Evolutionary conservation across 2,113 vertebrate genomes (phyloP).

Genomic region (Genyomyrus donnyi): DNA sequence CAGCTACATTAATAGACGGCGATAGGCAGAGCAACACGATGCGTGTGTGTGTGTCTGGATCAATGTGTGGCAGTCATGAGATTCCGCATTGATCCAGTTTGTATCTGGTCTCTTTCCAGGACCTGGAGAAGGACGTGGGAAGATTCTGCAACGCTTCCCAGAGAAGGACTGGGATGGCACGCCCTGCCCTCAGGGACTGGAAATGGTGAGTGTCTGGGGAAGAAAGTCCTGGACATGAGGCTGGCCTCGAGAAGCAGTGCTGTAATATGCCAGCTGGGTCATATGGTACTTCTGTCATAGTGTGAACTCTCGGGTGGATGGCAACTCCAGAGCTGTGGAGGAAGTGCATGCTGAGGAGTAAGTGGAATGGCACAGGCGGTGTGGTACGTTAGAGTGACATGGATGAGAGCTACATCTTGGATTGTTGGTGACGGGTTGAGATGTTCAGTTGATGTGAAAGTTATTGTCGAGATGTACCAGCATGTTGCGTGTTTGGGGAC

Average conservation of each 20-base stretch:
- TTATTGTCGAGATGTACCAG: neutral
- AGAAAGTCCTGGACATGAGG: neutral
- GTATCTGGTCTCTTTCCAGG: slow-evolving; percentile 53
- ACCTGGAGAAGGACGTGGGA: slow-evolving; percentile 85
- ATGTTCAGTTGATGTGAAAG: neutral
- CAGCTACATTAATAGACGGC: neutral
- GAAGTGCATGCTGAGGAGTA: neutral
- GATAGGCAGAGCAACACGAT: neutral
- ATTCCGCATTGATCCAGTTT: slow-evolving; percentile 7
- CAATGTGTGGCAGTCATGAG: neutral
- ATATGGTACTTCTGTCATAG: neutral
- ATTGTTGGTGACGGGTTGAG: neutral
- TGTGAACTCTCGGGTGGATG: neutral
- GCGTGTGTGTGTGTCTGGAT: neutral
- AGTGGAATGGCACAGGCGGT: neutral
- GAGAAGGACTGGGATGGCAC: slow-evolving; percentile 94
- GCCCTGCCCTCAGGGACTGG: slow-evolving; percentile 93
- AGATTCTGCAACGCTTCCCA: slow-evolving; percentile 95
- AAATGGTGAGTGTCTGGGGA: slow-evolving; percentile 75
- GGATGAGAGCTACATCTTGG: neutral
- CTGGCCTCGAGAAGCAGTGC: neutral
- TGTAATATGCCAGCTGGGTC: neutral
- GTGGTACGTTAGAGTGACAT: neutral
- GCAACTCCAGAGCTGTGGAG: neutral
- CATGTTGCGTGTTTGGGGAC: neutral